These are phyloP conservation scores for Parus major DNA, from an alignment of 2,113 vertebrate genomes.

Conservation along the genomic window DNA sequence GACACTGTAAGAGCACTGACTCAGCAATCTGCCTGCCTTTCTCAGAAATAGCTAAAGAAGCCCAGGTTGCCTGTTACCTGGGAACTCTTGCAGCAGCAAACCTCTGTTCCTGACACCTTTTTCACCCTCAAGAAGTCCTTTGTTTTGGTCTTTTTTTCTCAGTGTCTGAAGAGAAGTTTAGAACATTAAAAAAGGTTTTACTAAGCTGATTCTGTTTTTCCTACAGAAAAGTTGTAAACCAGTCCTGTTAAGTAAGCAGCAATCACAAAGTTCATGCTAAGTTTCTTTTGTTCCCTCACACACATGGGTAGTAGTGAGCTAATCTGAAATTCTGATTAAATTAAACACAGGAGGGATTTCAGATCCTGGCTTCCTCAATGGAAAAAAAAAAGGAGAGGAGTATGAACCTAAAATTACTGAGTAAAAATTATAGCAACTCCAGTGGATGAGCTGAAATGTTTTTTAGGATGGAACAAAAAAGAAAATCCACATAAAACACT, in stretches of 20 bases:
- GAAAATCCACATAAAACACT: not conserved
- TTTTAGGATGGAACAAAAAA: not conserved
- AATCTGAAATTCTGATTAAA: not conserved
- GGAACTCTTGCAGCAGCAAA: not conserved
- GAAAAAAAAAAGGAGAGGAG: conserved; percentile 50
- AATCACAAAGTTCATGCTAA: not conserved
- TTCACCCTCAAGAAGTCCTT: not conserved
- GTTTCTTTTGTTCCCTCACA: not conserved
- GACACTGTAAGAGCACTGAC: not conserved
- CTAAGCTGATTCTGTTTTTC: not conserved
- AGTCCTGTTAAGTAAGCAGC: not conserved
- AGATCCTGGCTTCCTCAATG: not conserved
- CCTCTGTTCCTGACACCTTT: not conserved
- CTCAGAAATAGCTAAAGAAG: not conserved
- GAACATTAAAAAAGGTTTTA: not conserved
- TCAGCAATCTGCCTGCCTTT: not conserved
- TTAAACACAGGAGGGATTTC: not conserved
- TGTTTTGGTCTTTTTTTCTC: not conserved
- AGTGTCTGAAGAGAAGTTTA: not conserved
- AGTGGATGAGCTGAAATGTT: not conserved
- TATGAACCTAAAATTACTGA: not conserved
- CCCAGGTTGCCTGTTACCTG: not conserved
- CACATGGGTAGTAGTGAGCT: not conserved
- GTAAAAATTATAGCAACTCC: not conserved
- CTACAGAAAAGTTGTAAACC: not conserved